These are phyloP conservation scores for Mechanitis messenoides DNA, from an alignment of 2,888 invertebrate genomes.

Conservation along the genomic window DNA sequence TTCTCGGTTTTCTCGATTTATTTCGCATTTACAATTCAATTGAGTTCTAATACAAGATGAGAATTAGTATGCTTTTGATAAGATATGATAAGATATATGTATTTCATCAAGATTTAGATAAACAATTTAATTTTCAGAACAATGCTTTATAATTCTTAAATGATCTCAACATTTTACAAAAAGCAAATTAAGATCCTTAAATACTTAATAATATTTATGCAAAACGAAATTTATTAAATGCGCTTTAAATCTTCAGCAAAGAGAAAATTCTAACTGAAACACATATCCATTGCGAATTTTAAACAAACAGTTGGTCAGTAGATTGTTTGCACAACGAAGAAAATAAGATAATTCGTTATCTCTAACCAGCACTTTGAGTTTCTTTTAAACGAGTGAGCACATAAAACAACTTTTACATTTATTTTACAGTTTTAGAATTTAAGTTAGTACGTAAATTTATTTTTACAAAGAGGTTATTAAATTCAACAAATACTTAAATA, in stretches of 20 bases:
- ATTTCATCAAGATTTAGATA: no score
- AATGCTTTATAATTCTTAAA: no score
- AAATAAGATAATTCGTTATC: conserved; percentile 4
- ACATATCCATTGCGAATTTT: background rate
- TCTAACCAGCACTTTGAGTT: background rate
- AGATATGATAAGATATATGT: no score
- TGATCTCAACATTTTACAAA: no score
- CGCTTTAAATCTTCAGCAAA: background rate
- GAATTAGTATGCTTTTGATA: background rate
- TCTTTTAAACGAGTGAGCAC: background rate
- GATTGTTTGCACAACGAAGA: background rate
- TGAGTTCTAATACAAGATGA: background rate
- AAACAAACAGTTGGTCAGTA: background rate
- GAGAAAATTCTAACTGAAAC: background rate
- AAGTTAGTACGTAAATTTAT: no score
- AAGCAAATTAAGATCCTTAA: no score
- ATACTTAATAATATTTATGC: background rate
- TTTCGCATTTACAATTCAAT: conserved; percentile 10
- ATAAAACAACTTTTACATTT: background rate
- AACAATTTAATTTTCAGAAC: no score
- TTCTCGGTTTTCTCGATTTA: background rate
- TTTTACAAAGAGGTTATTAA: no score
- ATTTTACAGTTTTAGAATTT: background rate
- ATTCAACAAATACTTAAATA: no score
- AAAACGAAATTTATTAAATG: background rate